Percentiles rank a stretch among this genome's conserved stretches.
phyloP scores from a whole-genome alignment of 2,797 vertebrate species.

The Lagocephalus sceleratus region DNA sequence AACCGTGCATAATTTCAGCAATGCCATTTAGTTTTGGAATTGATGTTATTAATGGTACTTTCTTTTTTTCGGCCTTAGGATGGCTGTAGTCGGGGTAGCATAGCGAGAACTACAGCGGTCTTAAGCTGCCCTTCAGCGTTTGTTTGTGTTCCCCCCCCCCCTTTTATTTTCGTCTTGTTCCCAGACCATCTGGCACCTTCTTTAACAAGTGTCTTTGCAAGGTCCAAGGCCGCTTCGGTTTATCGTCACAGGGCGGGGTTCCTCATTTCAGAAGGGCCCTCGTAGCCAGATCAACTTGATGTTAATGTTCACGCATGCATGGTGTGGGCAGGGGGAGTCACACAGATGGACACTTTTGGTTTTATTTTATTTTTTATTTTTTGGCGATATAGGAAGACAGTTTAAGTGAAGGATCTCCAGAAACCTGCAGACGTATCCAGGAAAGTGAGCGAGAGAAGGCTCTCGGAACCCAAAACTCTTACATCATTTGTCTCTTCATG shows the following conservation, averaged over 20 bases:
- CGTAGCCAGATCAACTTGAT: slow-evolving; percentile 46
- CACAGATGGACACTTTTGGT: slow-evolving; percentile 52
- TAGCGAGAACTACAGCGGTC: slow-evolving; percentile 20
- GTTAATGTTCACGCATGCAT: slow-evolving; percentile 56
- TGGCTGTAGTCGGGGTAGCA: slow-evolving; percentile 42
- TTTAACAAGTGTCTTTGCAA: slow-evolving; percentile 35
- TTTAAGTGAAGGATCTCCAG: slow-evolving; percentile 21
- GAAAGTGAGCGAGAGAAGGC: slow-evolving; percentile 53
- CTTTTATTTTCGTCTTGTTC: slow-evolving; percentile 30
- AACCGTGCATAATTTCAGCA: slow-evolving; percentile 87
- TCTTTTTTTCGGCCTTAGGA: slow-evolving; percentile 48
- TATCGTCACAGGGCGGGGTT: slow-evolving; percentile 82
- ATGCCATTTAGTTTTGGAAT: slow-evolving; percentile 86
- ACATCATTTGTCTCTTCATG: slow-evolving; percentile 73
- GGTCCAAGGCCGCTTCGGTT: slow-evolving; percentile 47
- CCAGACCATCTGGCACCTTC: slow-evolving; percentile 37
- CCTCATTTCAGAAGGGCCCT: slow-evolving; percentile 62
- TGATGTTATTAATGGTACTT: slow-evolving; percentile 81
- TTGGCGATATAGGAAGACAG: slow-evolving; percentile 60
- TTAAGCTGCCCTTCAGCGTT: slow-evolving; percentile 23
- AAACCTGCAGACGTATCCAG: slow-evolving; percentile 10
- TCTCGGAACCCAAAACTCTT: slow-evolving; percentile 44
- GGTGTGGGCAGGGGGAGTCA: slow-evolving; percentile 68
- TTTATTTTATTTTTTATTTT: slow-evolving; percentile 7
- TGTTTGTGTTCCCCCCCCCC: slow-evolving; percentile 23